Evolutionary conservation across 2,113 vertebrate species (phyloP).

Genomic region (Calyptomena viridis): DNA sequence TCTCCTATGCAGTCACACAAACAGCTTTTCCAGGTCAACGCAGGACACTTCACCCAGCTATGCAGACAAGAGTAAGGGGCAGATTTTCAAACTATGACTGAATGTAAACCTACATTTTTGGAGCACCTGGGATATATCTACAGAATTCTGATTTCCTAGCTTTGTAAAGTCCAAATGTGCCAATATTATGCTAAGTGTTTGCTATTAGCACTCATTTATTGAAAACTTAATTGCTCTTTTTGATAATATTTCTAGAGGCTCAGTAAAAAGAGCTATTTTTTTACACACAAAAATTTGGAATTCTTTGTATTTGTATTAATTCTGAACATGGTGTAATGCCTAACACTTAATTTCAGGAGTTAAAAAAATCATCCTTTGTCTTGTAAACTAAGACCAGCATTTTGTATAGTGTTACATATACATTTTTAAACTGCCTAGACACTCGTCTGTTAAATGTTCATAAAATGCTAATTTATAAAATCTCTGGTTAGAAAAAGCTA

Average conservation of each 20-base stretch:
- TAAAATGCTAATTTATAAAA: background rate
- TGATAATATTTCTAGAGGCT: background rate
- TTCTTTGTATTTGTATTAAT: background rate
- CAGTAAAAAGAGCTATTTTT: background rate
- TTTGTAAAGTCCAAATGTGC: background rate
- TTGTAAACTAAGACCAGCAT: background rate
- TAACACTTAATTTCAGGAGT: background rate
- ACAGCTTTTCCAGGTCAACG: background rate
- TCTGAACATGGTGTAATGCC: background rate
- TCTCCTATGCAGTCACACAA: background rate
- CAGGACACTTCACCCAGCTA: background rate
- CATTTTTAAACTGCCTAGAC: background rate
- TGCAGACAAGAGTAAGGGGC: background rate
- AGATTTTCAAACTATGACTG: background rate
- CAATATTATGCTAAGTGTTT: background rate
- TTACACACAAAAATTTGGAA: background rate
- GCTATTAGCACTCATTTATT: background rate
- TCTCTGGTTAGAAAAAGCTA: background rate
- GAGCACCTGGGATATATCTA: background rate
- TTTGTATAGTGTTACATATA: background rate
- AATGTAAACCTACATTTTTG: background rate
- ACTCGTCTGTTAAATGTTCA: background rate
- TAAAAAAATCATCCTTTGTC: background rate
- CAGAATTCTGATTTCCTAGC: background rate
- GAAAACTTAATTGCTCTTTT: background rate